Conservation (phyloP, 2,113 vertebrate species). For the Paramisgurnus dabryanus region DNA sequence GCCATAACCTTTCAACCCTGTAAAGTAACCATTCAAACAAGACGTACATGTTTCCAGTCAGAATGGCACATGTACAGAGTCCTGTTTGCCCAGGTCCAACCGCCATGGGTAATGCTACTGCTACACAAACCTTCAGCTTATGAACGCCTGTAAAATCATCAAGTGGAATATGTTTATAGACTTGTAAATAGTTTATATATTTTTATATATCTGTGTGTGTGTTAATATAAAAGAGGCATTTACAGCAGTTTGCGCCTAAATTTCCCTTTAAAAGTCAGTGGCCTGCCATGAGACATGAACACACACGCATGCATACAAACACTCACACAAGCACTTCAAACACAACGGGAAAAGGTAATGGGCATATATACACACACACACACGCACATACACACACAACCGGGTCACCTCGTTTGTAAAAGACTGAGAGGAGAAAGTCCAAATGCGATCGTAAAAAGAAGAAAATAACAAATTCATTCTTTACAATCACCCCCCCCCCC, state of each 20-base stretch:
- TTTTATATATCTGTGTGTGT: conserved; percentile 59
- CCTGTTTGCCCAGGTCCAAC: conserved; percentile 42
- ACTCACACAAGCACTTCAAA: conserved; percentile 38
- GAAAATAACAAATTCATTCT: conserved; percentile 46
- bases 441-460: conserved; percentile 74
- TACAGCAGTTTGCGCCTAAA: conserved; percentile 91
- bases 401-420: conserved; percentile 83
- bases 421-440: conserved; percentile 73
- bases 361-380: conserved; percentile 75
- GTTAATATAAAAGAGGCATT: conserved; percentile 87
- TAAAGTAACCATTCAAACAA: conserved; percentile 10
- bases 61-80: conserved; percentile 17
- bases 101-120: conserved; percentile 52
- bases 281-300: conserved; percentile 78
- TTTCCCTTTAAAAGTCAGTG: conserved; percentile 91
- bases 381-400: conserved; percentile 41
- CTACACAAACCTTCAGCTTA: conserved; percentile 67
- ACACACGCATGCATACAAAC: conserved; percentile 49
- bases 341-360: conserved; percentile 71
- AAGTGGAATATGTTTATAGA: conserved; percentile 73
- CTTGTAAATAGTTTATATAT: conserved; percentile 66
- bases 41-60: neutral
- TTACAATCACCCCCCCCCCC: conserved; percentile 56
- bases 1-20: conserved; percentile 31
- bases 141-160: conserved; percentile 65